Conservation (phyloP, 92 coral and sea anemone species). For the Palythoa grandiflora region DNA sequence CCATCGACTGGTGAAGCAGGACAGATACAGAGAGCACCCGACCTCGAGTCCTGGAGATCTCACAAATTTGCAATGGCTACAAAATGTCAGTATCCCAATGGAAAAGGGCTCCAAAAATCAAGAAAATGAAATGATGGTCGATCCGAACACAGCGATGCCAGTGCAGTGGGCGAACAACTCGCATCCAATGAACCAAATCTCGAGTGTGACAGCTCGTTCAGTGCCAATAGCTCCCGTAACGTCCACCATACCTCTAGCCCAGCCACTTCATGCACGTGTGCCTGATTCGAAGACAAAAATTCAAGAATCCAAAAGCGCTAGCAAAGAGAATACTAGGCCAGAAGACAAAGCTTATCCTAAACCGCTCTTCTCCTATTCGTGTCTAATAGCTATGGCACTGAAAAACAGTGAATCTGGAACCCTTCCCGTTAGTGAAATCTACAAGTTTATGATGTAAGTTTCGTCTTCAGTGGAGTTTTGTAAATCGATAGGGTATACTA, state of each 20-base stretch:
- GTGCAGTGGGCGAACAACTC: constrained; percentile 86
- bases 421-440: constrained; percentile 99
- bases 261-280: constrained; percentile 78
- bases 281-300: constrained; percentile 76
- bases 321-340: constrained; percentile 85
- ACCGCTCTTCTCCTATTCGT: constrained; percentile 97
- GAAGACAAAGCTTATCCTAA: constrained; percentile 95
- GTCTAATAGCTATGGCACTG: constrained; percentile 98
- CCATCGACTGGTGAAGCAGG: constrained; percentile 85
- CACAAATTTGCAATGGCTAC: constrained; percentile 99
- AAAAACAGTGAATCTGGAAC: constrained; percentile 98
- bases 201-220: constrained; percentile 73
- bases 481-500: constrained; percentile 23
- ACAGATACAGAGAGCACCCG: constrained; percentile 76
- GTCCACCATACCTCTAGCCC: constrained; percentile 75
- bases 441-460: constrained; percentile 99
- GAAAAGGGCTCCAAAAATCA: constrained; percentile 81
- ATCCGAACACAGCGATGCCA: constrained; percentile 99
- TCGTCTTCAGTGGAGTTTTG: constrained; percentile 42
- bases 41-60: constrained; percentile 81
- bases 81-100: constrained; percentile 97
- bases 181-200: constrained; percentile 68
- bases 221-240: constrained; percentile 67
- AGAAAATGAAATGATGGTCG: constrained; percentile 93
- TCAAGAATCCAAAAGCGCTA: constrained; percentile 75